These are phyloP conservation scores for Sebastiscus tertius DNA, from an alignment of 2,797 vertebrate genomes.

Conservation along the genomic window DNA sequence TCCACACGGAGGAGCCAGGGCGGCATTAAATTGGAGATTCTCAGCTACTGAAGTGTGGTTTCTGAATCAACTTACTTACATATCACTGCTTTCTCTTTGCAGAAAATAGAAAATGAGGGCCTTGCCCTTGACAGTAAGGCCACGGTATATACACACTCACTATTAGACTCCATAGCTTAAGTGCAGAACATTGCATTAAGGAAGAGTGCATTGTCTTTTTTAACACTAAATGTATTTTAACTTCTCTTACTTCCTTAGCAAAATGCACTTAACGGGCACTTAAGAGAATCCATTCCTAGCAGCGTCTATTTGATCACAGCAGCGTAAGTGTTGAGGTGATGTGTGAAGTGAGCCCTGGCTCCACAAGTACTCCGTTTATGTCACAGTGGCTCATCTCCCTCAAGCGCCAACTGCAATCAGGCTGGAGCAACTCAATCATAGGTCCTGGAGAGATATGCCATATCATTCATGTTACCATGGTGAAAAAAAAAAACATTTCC, in stretches of 20 bases:
- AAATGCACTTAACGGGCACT: slow-evolving; percentile 79
- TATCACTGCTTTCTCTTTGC: slow-evolving; percentile 53
- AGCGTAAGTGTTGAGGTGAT: slow-evolving; percentile 59
- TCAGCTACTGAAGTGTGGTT: slow-evolving; percentile 58
- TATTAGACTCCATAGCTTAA: slow-evolving; percentile 55
- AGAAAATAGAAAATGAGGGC: slow-evolving; percentile 51
- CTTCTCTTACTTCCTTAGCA: slow-evolving; percentile 78
- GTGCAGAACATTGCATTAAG: slow-evolving; percentile 74
- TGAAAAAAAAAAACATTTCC: not conserved
- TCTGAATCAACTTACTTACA: slow-evolving; percentile 58
- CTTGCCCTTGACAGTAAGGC: slow-evolving; percentile 30
- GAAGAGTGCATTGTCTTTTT: slow-evolving; percentile 70
- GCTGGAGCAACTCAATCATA: slow-evolving; percentile 24
- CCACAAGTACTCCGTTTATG: slow-evolving; percentile 39
- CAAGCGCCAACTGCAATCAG: slow-evolving; percentile 31
- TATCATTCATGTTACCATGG: slow-evolving; percentile 3
- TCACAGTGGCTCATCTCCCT: slow-evolving; percentile 55
- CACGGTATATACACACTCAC: slow-evolving; percentile 41
- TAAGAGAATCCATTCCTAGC: slow-evolving; percentile 72
- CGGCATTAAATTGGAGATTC: slow-evolving; percentile 76
- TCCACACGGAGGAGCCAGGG: slow-evolving; percentile 57
- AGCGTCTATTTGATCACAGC: slow-evolving; percentile 72
- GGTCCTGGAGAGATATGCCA: not conserved
- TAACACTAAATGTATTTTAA: slow-evolving; percentile 75
- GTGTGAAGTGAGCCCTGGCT: slow-evolving; percentile 63